These are phyloP conservation scores for Labeo calbasu DNA, from an alignment of 2,797 vertebrate species.

Conservation along the genomic window DNA sequence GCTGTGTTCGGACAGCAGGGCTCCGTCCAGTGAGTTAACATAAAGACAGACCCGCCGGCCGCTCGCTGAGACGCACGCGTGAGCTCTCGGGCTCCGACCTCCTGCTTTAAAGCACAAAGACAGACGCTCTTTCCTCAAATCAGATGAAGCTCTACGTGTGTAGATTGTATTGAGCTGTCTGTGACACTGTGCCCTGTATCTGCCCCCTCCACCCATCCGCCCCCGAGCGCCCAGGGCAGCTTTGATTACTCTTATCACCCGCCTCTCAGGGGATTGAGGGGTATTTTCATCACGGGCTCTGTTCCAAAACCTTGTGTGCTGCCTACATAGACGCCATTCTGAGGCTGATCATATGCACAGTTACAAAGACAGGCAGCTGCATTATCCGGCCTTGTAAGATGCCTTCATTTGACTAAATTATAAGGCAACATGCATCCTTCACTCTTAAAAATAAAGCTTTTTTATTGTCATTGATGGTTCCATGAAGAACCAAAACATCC, in stretches of 20 bases:
- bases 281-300: neutral
- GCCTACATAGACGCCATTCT: neutral
- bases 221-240: neutral
- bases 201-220: slow-evolving; percentile 5
- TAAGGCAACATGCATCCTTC: neutral
- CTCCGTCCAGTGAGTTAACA: slow-evolving; percentile 32
- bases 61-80: neutral
- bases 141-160: neutral
- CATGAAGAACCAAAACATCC: neutral
- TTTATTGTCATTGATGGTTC: neutral
- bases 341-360: too few relatives aligned
- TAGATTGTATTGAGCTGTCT: neutral
- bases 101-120: neutral
- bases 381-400: neutral
- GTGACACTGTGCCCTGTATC: slow-evolving; percentile 8
- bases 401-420: neutral
- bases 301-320: neutral
- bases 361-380: neutral
- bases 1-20: slow-evolving; percentile 44
- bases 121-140: neutral
- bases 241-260: neutral
- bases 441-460: too few relatives aligned
- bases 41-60: slow-evolving; percentile 39
- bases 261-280: neutral
- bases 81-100: neutral